A percentile compares a stretch with the other conserved stretches of the same genome.
These are phyloP conservation scores for Scaptomyza polygonia DNA, from an alignment of 2,888 invertebrate genomes.

Conservation along the genomic window DNA sequence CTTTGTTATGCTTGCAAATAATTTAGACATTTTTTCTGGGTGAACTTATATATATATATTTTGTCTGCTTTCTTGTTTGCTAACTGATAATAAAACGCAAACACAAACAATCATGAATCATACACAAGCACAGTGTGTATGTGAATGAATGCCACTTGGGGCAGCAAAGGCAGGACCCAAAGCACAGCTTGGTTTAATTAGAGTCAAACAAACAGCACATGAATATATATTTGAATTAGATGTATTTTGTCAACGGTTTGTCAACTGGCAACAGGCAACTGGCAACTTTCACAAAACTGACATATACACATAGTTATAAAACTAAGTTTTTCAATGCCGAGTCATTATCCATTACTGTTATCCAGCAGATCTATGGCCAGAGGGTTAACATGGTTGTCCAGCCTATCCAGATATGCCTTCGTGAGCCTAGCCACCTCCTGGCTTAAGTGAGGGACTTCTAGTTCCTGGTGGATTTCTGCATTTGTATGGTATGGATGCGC, in stretches of 20 bases:
- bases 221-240: conserved; percentile 61
- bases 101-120: conserved; percentile 6
- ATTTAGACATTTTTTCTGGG: conserved; percentile 57
- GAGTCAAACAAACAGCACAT: conserved; percentile 23
- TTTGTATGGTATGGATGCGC: too few species aligned
- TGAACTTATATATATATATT: conserved; percentile 4
- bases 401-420: too few species aligned
- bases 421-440: too few species aligned
- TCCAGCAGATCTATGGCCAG: too few species aligned
- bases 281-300: neutral
- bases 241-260: conserved; percentile 59
- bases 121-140: neutral
- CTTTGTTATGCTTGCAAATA: conserved; percentile 62
- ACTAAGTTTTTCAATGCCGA: conserved; percentile 8
- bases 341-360: too few species aligned
- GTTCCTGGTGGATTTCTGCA: too few species aligned
- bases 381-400: too few species aligned
- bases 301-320: conserved; percentile 22
- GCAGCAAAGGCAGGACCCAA: conserved; percentile 3
- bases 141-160: conserved; percentile 9
- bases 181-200: conserved; percentile 24
- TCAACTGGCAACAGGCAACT: conserved; percentile 13
- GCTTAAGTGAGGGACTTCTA: too few species aligned
- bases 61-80: conserved; percentile 28
- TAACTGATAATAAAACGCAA: conserved; percentile 25